Conservation (phyloP, 2,888 invertebrate species). For the Melitaea athalia region DNA sequence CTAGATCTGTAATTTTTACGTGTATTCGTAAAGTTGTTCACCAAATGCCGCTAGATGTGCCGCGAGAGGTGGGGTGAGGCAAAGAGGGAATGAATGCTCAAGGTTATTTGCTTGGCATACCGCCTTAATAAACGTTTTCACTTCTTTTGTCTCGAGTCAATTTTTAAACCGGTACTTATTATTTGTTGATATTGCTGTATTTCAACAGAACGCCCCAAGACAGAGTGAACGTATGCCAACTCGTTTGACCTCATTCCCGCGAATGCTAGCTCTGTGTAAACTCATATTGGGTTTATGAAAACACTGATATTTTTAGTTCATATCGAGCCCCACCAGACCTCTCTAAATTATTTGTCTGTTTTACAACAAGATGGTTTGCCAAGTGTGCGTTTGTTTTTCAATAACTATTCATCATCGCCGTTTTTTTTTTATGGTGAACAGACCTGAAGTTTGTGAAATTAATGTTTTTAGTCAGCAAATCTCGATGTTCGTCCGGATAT, state of each 20-base stretch:
- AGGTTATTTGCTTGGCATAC: too few relatives aligned
- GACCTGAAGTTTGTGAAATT: conserved; percentile 40
- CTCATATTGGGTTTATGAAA: conserved; percentile 77
- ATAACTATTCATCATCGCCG: conserved; percentile 49
- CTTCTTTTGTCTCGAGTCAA: conserved; percentile 39
- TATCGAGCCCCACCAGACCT: conserved; percentile 60
- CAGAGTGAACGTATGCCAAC: conserved; percentile 69
- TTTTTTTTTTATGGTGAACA: conserved; percentile 59
- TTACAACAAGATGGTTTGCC: conserved; percentile 67
- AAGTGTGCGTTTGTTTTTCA: conserved; percentile 65
- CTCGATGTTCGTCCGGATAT: neutral
- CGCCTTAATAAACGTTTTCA: conserved; percentile 23
- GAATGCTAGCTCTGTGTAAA: conserved; percentile 72
- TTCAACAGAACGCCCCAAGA: conserved; percentile 54
- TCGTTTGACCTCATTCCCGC: conserved; percentile 76
- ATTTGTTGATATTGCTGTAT: conserved; percentile 63
- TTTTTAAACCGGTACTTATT: conserved; percentile 45
- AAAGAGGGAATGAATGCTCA: too few relatives aligned
- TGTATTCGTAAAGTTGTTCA: too few relatives aligned
- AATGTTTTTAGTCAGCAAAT: conserved; percentile 18
- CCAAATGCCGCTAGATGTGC: too few relatives aligned
- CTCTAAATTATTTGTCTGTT: conserved; percentile 71
- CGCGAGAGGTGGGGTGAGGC: too few relatives aligned
- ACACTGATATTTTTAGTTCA: conserved; percentile 74
- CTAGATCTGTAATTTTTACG: too few relatives aligned